Evolutionary conservation across 2,797 vertebrate species (phyloP), one percentile per base, ranked within the genome.

Genomic region (Gadopsis marmoratus): DNA sequence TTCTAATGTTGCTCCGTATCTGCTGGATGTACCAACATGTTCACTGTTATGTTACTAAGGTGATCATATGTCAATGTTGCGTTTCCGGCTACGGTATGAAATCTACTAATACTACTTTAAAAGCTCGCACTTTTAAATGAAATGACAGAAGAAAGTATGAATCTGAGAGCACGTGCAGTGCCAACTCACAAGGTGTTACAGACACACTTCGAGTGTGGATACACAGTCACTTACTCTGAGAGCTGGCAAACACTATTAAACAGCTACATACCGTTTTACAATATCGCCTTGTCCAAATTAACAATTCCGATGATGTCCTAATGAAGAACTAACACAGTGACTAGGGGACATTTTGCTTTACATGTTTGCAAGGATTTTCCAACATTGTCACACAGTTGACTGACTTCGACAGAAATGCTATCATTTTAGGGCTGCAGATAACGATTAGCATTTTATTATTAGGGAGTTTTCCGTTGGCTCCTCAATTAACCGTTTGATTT

Each of bases 171-270:
- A 26, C 13, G 10, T n/a, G n/a, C 12, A 19, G 10, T 11, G 1
- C 29, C 29, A 47, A 23, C 41, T 4, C 4, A 53, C 26, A 35
- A 21, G 0, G 7, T 35, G 53, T n/a, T 23, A 19, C 33, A 64
- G 33, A 58, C 11, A 56, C 39, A 9, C 26, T 68, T 53, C 3
- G 41, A 43, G 5, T 43, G 31, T 47, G 16, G 14, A 75, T 47
- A 51, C 37, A 43, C 48, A 73, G 8, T 8, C 39, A 43, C 60
- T 19, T 70, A 4, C 2, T 2, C 63, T 41, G 21, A 29, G 17
- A 29, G 14, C 54, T 50, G 45, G 14, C 39, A 78, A 82, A 84
- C 61, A 66, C 62, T 53, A 78, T 72, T 9, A 71, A 81, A 73
- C 26, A 26, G 26, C 26, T 26, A 26, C 26, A 50, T 55, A 14